phyloP scores from a whole-genome alignment of 1,140 invertebrate genomes.

The Lysiphlebus fabarum region DNA sequence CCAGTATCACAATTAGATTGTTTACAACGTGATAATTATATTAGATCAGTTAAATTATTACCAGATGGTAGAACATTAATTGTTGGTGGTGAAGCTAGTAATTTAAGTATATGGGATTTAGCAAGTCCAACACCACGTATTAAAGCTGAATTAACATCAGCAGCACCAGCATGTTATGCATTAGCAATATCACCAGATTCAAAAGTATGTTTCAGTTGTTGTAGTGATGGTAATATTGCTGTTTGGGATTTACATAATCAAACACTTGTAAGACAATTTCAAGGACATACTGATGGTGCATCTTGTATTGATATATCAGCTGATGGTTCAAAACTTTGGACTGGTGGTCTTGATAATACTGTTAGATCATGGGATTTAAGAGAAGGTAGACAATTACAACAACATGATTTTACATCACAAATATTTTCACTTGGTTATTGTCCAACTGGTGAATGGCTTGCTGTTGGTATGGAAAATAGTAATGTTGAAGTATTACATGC shows the following conservation, averaged over 20 bases:
- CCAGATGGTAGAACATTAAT: slow-evolving; percentile 95
- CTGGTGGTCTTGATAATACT: slow-evolving; percentile 95
- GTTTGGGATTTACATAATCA: slow-evolving; percentile 96
- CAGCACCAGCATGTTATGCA: slow-evolving; percentile 95
- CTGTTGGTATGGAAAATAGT: slow-evolving; percentile 99
- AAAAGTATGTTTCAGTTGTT: slow-evolving; percentile 95
- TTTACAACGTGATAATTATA: slow-evolving; percentile 95
- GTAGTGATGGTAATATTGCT: slow-evolving; percentile 92
- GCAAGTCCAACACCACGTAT: slow-evolving; percentile 85
- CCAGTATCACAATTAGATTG: slow-evolving; percentile 93
- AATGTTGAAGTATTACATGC: slow-evolving; percentile 96
- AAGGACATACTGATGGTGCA: slow-evolving; percentile 96
- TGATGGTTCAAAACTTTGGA: slow-evolving; percentile 94
- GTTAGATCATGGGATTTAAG: slow-evolving; percentile 96
- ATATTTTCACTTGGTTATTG: slow-evolving; percentile 96
- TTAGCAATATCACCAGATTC: slow-evolving; percentile 94
- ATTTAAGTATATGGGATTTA: slow-evolving; percentile 95
- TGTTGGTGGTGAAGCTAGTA: slow-evolving; percentile 96
- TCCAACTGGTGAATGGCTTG: slow-evolving; percentile 96
- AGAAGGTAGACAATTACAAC: slow-evolving; percentile 91
- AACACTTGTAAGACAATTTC: slow-evolving; percentile 90
- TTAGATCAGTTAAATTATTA: slow-evolving; percentile 86
- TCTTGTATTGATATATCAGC: slow-evolving; percentile 97
- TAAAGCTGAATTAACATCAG: slow-evolving; percentile 91
- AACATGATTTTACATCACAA: slow-evolving; percentile 94